phyloP scores from a whole-genome alignment of 92 coral and sea anemone genomes.

The Paragorgia papillata region DNA sequence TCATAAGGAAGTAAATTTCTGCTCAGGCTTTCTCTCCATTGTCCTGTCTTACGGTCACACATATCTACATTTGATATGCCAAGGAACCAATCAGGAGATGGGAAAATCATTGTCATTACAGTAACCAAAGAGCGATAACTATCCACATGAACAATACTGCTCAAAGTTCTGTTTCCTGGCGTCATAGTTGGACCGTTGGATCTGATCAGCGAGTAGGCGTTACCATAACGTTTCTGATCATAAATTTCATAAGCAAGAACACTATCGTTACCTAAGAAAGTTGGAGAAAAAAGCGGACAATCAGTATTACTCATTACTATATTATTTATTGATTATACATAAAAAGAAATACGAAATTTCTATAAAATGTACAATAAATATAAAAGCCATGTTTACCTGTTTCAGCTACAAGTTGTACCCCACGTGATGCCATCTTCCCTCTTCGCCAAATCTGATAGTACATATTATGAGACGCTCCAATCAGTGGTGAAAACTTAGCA shows the following conservation, averaged over 20 bases:
- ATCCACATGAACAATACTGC: slow-evolving; percentile 11
- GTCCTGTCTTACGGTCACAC: slow-evolving; percentile 21
- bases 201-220: slow-evolving; percentile 15
- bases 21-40: slow-evolving; percentile 8
- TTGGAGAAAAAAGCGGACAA: too few relatives aligned
- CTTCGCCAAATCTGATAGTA: too few relatives aligned
- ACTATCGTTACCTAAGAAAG: background rate
- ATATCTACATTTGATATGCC: slow-evolving; percentile 34
- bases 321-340: too few relatives aligned
- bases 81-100: slow-evolving; percentile 38
- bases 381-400: too few relatives aligned
- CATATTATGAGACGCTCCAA: too few relatives aligned
- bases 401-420: too few relatives aligned
- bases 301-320: too few relatives aligned
- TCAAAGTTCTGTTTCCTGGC: slow-evolving; percentile 18
- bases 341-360: too few relatives aligned
- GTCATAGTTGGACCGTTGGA: slow-evolving; percentile 21
- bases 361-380: too few relatives aligned
- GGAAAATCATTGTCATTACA: slow-evolving; percentile 31
- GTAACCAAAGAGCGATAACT: slow-evolving; percentile 22
- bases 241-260: slow-evolving; percentile 10
- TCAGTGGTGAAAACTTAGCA: too few relatives aligned
- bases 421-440: too few relatives aligned
- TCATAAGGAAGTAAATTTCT: slow-evolving; percentile 21
- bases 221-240: slow-evolving; percentile 15